phyloP scores from a whole-genome alignment of 2,888 invertebrate genomes.

The Nomada ruficornis region DNA sequence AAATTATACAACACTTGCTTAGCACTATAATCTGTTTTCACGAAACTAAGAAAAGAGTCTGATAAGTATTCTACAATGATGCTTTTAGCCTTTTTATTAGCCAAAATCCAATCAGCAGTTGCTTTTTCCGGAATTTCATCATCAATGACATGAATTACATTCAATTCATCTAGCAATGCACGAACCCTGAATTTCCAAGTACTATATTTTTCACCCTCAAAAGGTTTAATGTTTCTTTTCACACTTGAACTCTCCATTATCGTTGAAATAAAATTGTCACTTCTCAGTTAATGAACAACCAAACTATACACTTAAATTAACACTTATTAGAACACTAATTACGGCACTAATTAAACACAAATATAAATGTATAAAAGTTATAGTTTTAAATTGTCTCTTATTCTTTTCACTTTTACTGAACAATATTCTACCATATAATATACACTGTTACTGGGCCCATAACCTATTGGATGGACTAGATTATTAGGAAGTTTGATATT shows the following conservation, averaged over 20 bases:
- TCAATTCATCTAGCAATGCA: background rate
- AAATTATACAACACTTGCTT: background rate
- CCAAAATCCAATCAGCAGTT: background rate
- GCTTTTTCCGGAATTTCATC: background rate
- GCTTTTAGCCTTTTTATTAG: background rate
- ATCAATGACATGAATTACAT: background rate
- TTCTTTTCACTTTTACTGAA: no score
- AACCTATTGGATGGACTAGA: no score
- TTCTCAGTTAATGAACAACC: background rate
- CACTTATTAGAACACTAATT: no score
- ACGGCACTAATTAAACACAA: no score
- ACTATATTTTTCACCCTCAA: background rate
- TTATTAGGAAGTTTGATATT: no score
- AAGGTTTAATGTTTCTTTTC: conserved; percentile 12
- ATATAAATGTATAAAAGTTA: no score
- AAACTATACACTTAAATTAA: background rate
- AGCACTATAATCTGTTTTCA: background rate
- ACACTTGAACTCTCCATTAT: background rate
- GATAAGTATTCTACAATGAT: background rate
- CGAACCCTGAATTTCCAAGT: background rate
- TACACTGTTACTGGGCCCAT: no score
- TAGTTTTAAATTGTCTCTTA: no score
- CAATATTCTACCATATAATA: no score
- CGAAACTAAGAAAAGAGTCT: background rate
- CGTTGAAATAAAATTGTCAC: background rate